Base-by-base conservation (phyloP, 2,113 vertebrate species). In the Triplophysa rosa region DNA sequence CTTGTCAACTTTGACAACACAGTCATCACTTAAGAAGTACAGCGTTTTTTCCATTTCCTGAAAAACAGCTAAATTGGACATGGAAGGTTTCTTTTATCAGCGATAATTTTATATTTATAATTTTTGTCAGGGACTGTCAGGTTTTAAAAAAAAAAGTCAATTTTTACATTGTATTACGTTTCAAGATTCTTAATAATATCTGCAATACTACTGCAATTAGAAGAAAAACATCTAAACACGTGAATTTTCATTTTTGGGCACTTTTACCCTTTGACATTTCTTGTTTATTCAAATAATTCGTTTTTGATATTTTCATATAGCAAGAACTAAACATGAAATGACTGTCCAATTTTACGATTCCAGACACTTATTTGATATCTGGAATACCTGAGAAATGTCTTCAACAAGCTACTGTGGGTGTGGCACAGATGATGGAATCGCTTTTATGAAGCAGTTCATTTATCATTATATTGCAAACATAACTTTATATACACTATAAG, bases 401-500 rank as follows among this genome's bases (percentile, higher is more conserved):
- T 47, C 54, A 81, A 69, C 69, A 56, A 78, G 52, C 4, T 42
- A 45, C 2, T n/a, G 47, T 47, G 47, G 24, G 64, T 75, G 23
- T 52, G 11, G 8, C 13, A 71, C 37, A 42, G 72, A 56, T 56
- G 14, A 37, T 24, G 29, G 6, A 70, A 49, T 47, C 8, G 17
- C 67, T 40, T 13, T 68, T 23, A 75, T 26, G 37, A 82, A 77
- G 45, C 83, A 23, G 42, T 88, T 89, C 86, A 86, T 87, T 89
- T 83, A 90, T 76, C 17, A 64, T 52, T 64, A 81, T 68, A 83
- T 80, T 82, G 81, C 85, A 86, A 87, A 89, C 79, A 82, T 56
- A 69, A 66, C 64, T 84, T 59, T 92, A 86, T 90, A 89, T 91
- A 93, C 85, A 87, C 70, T 87, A 83, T 59, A 88, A 89, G 85